Evolutionary conservation across 2,888 invertebrate species (phyloP).

Genomic region (Drosophila fulvimacula): DNA sequence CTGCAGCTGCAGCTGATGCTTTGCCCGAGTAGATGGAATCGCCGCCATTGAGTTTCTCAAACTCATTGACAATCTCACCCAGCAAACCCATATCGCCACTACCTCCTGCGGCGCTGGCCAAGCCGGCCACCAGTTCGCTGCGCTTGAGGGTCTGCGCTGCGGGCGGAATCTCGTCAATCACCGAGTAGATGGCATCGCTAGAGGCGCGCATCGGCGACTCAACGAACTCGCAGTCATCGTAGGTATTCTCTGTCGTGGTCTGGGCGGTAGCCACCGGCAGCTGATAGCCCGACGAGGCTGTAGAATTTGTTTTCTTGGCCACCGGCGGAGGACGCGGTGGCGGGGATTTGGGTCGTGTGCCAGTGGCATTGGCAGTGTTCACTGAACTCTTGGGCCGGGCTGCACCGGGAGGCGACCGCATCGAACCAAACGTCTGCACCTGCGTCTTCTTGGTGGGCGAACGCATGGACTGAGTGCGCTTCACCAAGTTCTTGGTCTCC

Average conservation of each 20-base stretch:
- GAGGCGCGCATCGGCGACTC: constrained; percentile 86
- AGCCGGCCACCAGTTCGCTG: constrained; percentile 83
- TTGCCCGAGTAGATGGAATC: constrained; percentile 93
- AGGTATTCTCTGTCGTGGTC: constrained; percentile 86
- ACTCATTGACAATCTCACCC: constrained; percentile 94
- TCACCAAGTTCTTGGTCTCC: constrained; percentile 86
- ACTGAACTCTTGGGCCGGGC: constrained; percentile 91
- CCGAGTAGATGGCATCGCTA: constrained; percentile 94
- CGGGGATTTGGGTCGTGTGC: constrained; percentile 89
- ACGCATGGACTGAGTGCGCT: constrained; percentile 93
- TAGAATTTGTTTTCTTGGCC: constrained; percentile 84
- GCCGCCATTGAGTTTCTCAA: constrained; percentile 93
- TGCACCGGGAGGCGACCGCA: constrained; percentile 88
- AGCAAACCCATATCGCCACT: constrained; percentile 89
- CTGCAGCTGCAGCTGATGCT: constrained; percentile 77
- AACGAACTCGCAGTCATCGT: constrained; percentile 91
- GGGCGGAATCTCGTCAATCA: constrained; percentile 92
- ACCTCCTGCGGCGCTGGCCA: constrained; percentile 81
- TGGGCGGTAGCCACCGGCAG: constrained; percentile 85
- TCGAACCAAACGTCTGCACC: constrained; percentile 92
- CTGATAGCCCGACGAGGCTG: constrained; percentile 87
- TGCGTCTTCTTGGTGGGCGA: constrained; percentile 86
- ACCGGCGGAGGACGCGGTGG: constrained; percentile 89
- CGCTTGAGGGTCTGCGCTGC: constrained; percentile 82
- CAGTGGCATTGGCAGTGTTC: constrained; percentile 15